Percentiles rank a stretch among this genome's conserved stretches.
Conservation (phyloP, 1,140 invertebrate species). For the Ips typographus region DNA sequence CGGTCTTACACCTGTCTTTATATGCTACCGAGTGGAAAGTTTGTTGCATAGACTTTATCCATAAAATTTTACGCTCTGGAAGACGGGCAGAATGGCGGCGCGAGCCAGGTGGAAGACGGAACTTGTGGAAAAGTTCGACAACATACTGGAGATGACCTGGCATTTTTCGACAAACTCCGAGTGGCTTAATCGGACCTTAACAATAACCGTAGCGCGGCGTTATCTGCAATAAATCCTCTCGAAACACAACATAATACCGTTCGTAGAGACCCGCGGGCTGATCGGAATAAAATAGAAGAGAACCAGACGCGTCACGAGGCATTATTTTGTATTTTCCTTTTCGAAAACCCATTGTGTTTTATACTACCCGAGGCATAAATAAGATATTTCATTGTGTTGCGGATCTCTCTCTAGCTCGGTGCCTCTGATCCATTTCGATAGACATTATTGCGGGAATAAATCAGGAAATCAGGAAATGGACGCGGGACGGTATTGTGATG, state of each 20-base stretch:
- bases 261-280: constrained; percentile 8
- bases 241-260: constrained; percentile 13
- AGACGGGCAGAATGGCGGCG: background rate
- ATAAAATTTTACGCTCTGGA: background rate
- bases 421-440: constrained; percentile 21
- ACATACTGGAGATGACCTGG: background rate
- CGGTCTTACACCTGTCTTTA: constrained; percentile 1
- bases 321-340: constrained; percentile 30
- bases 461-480: constrained; percentile 22
- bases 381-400: constrained; percentile 30
- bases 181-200: background rate
- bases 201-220: background rate
- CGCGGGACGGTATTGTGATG: constrained; percentile 4
- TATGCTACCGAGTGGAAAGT: background rate
- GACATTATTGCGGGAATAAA: constrained; percentile 23
- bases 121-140: no score
- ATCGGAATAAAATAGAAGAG: constrained; percentile 23
- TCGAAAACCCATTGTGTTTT: constrained; percentile 18
- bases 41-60: constrained; percentile 1
- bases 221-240: constrained; percentile 8
- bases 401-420: background rate
- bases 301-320: constrained; percentile 24
- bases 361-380: constrained; percentile 26
- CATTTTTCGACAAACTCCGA: background rate
- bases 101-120: no score